A percentile compares a stretch with the other conserved stretches of the same genome.
Evolutionary conservation across 2,113 vertebrate genomes (phyloP).

Genomic region (Riparia riparia): DNA sequence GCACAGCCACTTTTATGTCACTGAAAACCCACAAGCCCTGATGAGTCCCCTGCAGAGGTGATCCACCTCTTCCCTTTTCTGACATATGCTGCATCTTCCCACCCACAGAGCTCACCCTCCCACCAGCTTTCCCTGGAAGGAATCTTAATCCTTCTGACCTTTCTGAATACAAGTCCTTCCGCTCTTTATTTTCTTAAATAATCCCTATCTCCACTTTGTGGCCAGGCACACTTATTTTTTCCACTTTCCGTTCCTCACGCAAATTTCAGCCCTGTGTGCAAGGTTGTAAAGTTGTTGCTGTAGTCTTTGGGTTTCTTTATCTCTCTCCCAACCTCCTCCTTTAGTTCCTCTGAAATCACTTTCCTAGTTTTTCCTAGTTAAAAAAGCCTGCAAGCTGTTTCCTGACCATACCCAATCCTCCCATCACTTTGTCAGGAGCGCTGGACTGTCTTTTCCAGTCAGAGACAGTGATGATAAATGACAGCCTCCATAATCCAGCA

Average conservation of each 20-base stretch:
- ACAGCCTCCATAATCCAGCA: conserved; percentile 55
- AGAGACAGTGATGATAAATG: conserved; percentile 31
- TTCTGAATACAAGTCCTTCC: neutral
- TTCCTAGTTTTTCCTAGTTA: neutral
- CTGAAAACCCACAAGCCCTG: neutral
- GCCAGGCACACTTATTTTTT: neutral
- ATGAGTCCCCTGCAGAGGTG: neutral
- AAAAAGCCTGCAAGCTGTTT: conserved; percentile 24
- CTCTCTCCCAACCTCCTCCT: neutral
- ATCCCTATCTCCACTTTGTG: neutral
- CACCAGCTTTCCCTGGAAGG: neutral
- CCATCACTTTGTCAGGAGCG: neutral
- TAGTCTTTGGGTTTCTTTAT: neutral
- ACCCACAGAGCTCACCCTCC: neutral
- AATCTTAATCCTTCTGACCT: neutral
- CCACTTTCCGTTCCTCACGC: neutral
- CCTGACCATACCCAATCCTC: neutral
- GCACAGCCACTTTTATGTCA: neutral
- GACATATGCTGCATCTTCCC: neutral
- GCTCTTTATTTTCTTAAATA: neutral
- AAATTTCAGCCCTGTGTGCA: neutral
- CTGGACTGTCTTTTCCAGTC: conserved; percentile 35
- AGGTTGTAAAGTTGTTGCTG: neutral
- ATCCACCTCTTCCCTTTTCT: neutral
- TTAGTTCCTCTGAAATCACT: neutral